Percentiles rank a stretch among this genome's conserved stretches.
phyloP scores from a whole-genome alignment of 2,797 vertebrate species.

The Arrhamphus sclerolepis region DNA sequence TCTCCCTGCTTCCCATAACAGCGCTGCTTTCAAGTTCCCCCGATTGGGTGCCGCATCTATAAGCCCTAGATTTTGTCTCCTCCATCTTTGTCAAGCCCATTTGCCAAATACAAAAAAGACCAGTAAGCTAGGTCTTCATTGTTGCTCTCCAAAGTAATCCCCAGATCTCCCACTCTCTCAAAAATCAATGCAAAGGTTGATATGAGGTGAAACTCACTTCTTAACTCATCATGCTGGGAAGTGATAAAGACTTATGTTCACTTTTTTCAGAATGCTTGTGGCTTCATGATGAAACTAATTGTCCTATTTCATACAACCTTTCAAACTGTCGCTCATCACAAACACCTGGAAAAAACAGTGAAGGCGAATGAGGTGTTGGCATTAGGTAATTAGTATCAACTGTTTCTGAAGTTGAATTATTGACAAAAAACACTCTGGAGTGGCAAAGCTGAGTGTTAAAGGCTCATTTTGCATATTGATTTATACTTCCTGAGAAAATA shows the following conservation, averaged over 20 bases:
- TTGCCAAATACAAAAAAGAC: slow-evolving; percentile 84
- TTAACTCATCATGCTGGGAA: slow-evolving; percentile 77
- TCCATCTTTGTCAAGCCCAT: slow-evolving; percentile 84
- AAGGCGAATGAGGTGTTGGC: neutral
- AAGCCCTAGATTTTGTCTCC: slow-evolving; percentile 86
- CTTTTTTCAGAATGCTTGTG: slow-evolving; percentile 69
- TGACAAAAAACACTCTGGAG: no score
- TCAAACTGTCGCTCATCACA: slow-evolving; percentile 55
- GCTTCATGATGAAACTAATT: slow-evolving; percentile 80
- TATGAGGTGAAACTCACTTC: slow-evolving; percentile 79
- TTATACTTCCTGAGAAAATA: no score
- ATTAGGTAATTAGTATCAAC: neutral
- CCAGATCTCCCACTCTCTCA: slow-evolving; percentile 76
- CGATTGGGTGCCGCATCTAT: slow-evolving; percentile 73
- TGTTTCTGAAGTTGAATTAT: neutral
- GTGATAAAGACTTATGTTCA: slow-evolving; percentile 73
- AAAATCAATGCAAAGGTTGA: slow-evolving; percentile 83
- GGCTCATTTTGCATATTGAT: no score
- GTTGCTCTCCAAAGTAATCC: slow-evolving; percentile 81
- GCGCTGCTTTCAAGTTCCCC: slow-evolving; percentile 81
- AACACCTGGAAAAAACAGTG: slow-evolving; percentile 26
- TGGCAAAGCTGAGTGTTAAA: no score
- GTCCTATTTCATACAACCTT: slow-evolving; percentile 68
- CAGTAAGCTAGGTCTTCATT: slow-evolving; percentile 83
- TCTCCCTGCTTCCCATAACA: slow-evolving; percentile 77